phyloP scores from a whole-genome alignment of 1,140 invertebrate genomes.

The Drosophila repleta region DNA sequence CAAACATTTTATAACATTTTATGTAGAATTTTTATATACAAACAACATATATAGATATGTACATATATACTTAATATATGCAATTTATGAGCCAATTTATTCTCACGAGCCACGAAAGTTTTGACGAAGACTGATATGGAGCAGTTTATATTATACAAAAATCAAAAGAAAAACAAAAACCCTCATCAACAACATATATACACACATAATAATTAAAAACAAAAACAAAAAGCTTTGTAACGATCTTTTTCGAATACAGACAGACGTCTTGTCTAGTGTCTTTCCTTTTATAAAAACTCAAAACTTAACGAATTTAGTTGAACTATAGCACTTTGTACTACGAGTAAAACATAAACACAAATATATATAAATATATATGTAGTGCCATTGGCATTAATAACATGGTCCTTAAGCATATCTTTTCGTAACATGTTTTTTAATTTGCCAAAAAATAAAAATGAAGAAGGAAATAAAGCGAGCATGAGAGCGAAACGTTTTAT shows the following conservation, averaged over 20 bases:
- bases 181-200: constrained; percentile 35
- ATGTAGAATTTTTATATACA: constrained; percentile 60
- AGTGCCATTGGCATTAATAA: constrained; percentile 67
- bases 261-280: constrained; percentile 45
- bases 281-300: constrained; percentile 37
- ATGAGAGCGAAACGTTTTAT: constrained; percentile 37
- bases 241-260: constrained; percentile 57
- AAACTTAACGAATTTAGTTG: constrained; percentile 76
- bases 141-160: constrained; percentile 54
- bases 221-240: constrained; percentile 60
- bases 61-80: constrained; percentile 45
- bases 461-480: constrained; percentile 19
- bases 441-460: constrained; percentile 42
- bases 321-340: constrained; percentile 67
- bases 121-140: constrained; percentile 69
- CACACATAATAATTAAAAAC: constrained; percentile 11
- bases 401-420: constrained; percentile 71
- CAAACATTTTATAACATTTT: constrained; percentile 66
- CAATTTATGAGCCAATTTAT: constrained; percentile 72
- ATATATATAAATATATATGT: constrained; percentile 27
- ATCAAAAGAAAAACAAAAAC: constrained; percentile 7
- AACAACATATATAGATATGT: constrained; percentile 36
- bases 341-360: constrained; percentile 45
- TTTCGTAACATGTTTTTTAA: constrained; percentile 55
- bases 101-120: constrained; percentile 65